Evolutionary conservation across 1,140 invertebrate species (phyloP).

Genomic region (Mactra quadrangularis): DNA sequence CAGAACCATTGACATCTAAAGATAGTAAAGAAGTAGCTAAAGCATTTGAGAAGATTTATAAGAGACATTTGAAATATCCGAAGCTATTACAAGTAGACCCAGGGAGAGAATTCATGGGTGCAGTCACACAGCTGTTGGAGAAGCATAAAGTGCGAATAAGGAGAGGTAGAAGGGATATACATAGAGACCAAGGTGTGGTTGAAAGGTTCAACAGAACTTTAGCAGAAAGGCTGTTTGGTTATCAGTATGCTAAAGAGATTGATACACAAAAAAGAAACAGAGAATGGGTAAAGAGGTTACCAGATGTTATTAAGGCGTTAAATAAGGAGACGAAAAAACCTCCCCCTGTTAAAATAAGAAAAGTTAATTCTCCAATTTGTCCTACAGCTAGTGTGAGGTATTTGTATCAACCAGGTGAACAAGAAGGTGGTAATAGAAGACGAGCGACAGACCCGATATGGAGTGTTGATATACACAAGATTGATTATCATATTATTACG

Average conservation of each 20-base stretch:
- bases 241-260: slow-evolving; percentile 64
- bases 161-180: slow-evolving; percentile 39
- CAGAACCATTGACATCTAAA: slow-evolving; percentile 58
- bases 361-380: slow-evolving; percentile 14
- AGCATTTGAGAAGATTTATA: slow-evolving; percentile 64
- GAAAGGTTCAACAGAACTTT: slow-evolving; percentile 57
- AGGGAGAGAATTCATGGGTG: slow-evolving; percentile 57
- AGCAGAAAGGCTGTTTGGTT: slow-evolving; percentile 62
- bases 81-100: slow-evolving; percentile 61
- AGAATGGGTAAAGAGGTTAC: slow-evolving; percentile 55
- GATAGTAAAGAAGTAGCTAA: slow-evolving; percentile 47
- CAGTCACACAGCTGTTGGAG: slow-evolving; percentile 49
- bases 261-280: slow-evolving; percentile 1
- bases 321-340: slow-evolving; percentile 40
- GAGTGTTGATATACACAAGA: slow-evolving; percentile 43
- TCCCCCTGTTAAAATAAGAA: slow-evolving; percentile 36
- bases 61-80: slow-evolving; percentile 56
- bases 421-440: slow-evolving; percentile 51
- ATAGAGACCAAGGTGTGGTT: slow-evolving; percentile 52
- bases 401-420: slow-evolving; percentile 64
- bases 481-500: slow-evolving; percentile 23
- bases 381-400: slow-evolving; percentile 31
- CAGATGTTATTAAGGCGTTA: slow-evolving; percentile 49
- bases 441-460: slow-evolving; percentile 60
- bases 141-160: slow-evolving; percentile 50